Conservation (phyloP, 1,140 invertebrate genomes). For the Drosophila novamexicana region DNA sequence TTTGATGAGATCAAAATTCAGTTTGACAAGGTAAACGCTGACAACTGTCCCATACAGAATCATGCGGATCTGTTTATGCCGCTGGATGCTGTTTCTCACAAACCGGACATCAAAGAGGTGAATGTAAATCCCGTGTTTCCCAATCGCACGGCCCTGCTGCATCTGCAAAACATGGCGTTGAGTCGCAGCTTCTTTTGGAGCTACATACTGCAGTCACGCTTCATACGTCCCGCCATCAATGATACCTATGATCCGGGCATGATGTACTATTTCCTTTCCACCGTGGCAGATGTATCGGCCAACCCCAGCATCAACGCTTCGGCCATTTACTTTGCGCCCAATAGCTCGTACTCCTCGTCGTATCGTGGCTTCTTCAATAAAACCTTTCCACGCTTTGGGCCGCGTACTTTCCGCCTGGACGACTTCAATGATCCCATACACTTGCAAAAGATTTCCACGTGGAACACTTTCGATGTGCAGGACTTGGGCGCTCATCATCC, state of each 20-base stretch:
- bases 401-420: slow-evolving; percentile 94
- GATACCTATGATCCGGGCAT: slow-evolving; percentile 98
- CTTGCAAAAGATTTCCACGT: slow-evolving; percentile 94
- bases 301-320: slow-evolving; percentile 97
- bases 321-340: slow-evolving; percentile 97
- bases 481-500: slow-evolving; percentile 93
- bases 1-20: slow-evolving; percentile 94
- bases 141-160: slow-evolving; percentile 95
- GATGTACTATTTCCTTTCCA: slow-evolving; percentile 98
- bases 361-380: slow-evolving; percentile 98
- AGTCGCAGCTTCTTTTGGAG: slow-evolving; percentile 98
- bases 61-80: slow-evolving; percentile 93
- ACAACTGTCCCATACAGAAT: slow-evolving; percentile 96
- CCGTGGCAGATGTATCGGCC: slow-evolving; percentile 96
- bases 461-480: slow-evolving; percentile 93
- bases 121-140: slow-evolving; percentile 98
- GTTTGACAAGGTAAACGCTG: slow-evolving; percentile 91
- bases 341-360: slow-evolving; percentile 97
- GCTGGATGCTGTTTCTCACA: slow-evolving; percentile 93
- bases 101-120: slow-evolving; percentile 97
- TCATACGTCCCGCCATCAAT: slow-evolving; percentile 94
- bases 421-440: slow-evolving; percentile 98
- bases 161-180: slow-evolving; percentile 98
- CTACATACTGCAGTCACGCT: slow-evolving; percentile 96
- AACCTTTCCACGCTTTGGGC: slow-evolving; percentile 97